Evolutionary conservation across 2,797 vertebrate species (phyloP).

Genomic region (Xerus rutilus): DNA sequence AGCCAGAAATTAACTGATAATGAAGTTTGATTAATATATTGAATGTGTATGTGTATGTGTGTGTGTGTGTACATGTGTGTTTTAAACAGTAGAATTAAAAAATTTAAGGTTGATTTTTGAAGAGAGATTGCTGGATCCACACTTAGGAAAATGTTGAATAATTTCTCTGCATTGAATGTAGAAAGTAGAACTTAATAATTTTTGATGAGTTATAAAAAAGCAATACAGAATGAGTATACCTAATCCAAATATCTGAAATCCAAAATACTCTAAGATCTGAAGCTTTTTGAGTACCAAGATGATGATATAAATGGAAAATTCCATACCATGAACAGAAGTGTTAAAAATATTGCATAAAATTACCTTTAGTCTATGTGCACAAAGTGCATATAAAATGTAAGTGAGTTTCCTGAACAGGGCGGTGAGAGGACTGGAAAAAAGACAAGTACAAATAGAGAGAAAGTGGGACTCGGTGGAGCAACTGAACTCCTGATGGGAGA

Average conservation of each 20-base stretch:
- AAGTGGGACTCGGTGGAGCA: no score
- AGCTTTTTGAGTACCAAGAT: neutral
- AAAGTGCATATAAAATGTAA: neutral
- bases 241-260: neutral
- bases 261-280: neutral
- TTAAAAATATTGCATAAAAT: neutral
- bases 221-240: neutral
- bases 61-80: no score
- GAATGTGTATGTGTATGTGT: no score
- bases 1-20: neutral
- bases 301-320: neutral
- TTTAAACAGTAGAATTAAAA: neutral
- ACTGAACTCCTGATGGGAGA: no score
- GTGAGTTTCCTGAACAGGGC: neutral
- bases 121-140: neutral
- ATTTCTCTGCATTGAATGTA: constrained; percentile 28
- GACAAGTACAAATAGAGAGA: no score
- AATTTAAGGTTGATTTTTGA: neutral
- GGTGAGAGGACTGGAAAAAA: no score
- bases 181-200: neutral
- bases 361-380: neutral
- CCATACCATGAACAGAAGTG: neutral
- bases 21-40: no score
- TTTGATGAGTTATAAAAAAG: neutral
- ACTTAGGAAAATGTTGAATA: neutral